Evolutionary conservation across 1,140 invertebrate species (phyloP), one percentile per base, ranked within the genome.

Genomic region (Panagrolaimus sp.): DNA sequence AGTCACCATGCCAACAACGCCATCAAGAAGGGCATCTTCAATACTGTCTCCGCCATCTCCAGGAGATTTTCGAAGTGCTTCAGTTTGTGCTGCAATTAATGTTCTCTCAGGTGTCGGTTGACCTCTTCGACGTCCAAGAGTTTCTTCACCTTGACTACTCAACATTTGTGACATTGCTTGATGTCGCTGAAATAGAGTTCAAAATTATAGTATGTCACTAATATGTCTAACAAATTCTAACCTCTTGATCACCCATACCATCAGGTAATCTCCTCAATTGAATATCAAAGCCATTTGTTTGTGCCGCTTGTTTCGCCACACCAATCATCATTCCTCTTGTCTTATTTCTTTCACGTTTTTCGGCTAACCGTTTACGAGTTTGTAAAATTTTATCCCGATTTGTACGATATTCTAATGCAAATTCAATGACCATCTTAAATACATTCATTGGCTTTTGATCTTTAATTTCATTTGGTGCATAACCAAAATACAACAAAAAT

Each of bases 351-450:
- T 98, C 95, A 67, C 85, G 78, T 70, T 87, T 85, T 71, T 87
- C 87, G 44, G 84, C 84, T 71, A 87, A 63, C 87, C 98, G 96
- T 84, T 96, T 91, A 38, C 94, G 84, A 84, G 97, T 94, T 84
- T 97, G 93, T 63, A 96, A 85, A 14, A 98, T 93, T 70, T 94
- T 88, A 80, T 98, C 95, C 62, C 95, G 86, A 0, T 94, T 97
- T 15, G 96, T 99, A 68, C 95, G 87, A 84, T 97, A 99, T 85
- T 99, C 96, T 43, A 99, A 85, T 12, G 96, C 92, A 85, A 99
- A 99, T 85, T 98, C 96, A n/a, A 92, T 95, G 26, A 99, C 88
- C 9, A 92, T 90, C 81, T 93, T 91, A 82, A 94, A 93, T 73
- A 98, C 91, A 64, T 91, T 88, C 79, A 95, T 91, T 0, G 94